Evolutionary conservation across 2,797 vertebrate species (phyloP), one percentile per base, ranked within the genome.

Genomic region (Spinus olivaceus): DNA sequence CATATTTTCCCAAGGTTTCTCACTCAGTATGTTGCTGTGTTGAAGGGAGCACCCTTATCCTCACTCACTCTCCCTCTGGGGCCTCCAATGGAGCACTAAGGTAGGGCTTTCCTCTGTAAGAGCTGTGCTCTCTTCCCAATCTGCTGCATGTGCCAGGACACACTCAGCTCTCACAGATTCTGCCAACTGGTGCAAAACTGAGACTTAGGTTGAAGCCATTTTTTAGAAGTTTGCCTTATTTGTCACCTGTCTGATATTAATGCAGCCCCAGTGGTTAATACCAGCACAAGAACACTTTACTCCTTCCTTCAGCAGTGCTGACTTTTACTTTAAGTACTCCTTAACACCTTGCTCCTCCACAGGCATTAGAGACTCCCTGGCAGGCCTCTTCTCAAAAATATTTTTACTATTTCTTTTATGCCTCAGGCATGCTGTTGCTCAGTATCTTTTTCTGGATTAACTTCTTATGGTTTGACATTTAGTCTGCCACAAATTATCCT

Each of bases 381-480:
- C 85, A 91, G 54, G n/a, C 7, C 8, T 90, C 39, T 39, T 94
- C 72, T 78, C 42, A 81, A 87, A 95, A 71, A 74, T 50, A 47
- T 25, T 80, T 77, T n/a, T 63, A 30, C 47, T 76, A 7, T n/a
- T 93, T 76, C 77, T 86, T 81, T 78, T 33, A 74, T 80, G 86
- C 81, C 69, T 91, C 77, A 81, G 77, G 79, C 91, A 82, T 33
- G 25, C 65, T 83, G 65, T 69, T 94, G 53, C 81, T 92, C 79
- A 78, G 27, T 81, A 86, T 90, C 59, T 86, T 92, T 76, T 92
- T 67, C 81, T 94, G 87, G 87, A 79, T 81, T 91, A 64, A 77
- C 53, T 87, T 94, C 86, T 85, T 74, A 86, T 4, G 15, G 51
- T 71, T 91, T 93, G 89, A 89, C 72, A 88, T 78, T 83, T 37